A percentile compares a stretch with the other conserved stretches of the same genome.
These are phyloP conservation scores for Pocillopora meandrina DNA, from an alignment of 92 coral and sea anemone genomes.

Conservation along the genomic window DNA sequence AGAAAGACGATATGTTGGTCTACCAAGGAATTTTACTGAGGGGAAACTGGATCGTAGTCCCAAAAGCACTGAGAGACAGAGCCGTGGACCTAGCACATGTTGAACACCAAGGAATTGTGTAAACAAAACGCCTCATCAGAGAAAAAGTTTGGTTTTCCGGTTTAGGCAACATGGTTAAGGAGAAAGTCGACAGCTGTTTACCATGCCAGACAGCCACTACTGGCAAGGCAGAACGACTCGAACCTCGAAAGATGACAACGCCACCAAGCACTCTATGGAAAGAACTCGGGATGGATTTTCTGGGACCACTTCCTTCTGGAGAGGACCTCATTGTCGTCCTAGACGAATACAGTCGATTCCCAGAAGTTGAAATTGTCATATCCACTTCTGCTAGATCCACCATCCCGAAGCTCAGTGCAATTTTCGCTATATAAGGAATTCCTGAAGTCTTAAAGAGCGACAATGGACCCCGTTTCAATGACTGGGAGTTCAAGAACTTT, in stretches of 20 bases:
- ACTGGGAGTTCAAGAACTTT: no score
- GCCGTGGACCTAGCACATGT: neutral
- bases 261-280: constrained; percentile 49
- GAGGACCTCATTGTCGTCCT: constrained; percentile 38
- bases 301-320: constrained; percentile 48
- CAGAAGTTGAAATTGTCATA: constrained; percentile 18
- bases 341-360: constrained; percentile 38
- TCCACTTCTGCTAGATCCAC: no score
- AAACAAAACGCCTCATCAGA: no score
- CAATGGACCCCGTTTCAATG: no score
- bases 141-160: no score
- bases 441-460: no score
- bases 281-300: constrained; percentile 45
- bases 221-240: neutral
- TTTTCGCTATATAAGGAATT: no score
- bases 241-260: neutral
- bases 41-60: constrained; percentile 32
- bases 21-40: neutral
- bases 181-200: no score
- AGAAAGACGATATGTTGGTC: neutral
- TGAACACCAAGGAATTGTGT: no score
- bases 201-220: no score
- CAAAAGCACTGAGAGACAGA: constrained; percentile 15
- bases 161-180: no score
- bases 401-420: no score